Evolutionary conservation across 2,113 vertebrate species (phyloP).

Genomic region (Hemicordylus capensis): DNA sequence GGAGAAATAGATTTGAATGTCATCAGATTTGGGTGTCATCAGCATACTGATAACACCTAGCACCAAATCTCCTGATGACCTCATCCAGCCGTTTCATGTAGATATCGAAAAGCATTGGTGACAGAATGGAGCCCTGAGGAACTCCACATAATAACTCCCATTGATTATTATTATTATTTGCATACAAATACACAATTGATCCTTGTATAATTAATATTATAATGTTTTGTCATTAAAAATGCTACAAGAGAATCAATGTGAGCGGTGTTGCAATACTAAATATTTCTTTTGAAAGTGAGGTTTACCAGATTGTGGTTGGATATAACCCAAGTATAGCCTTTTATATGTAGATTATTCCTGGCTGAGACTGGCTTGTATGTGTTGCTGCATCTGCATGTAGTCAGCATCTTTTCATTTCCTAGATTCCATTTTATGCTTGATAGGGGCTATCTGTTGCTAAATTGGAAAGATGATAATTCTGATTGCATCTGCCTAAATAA

Average conservation of each 20-base stretch:
- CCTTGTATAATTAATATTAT: not conserved
- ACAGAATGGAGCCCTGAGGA: too few species aligned
- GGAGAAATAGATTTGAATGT: too few species aligned
- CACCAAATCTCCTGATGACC: too few species aligned
- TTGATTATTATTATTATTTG: too few species aligned
- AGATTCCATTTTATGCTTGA: not conserved
- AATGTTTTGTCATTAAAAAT: not conserved
- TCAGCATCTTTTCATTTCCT: conserved; percentile 16
- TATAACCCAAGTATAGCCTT: not conserved
- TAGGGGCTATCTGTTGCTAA: not conserved
- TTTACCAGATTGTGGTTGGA: not conserved
- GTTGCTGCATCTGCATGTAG: not conserved
- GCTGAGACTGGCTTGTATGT: not conserved
- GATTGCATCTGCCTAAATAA: conserved; percentile 46
- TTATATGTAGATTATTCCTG: not conserved
- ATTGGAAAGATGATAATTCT: conserved; percentile 31
- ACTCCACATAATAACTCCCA: too few species aligned
- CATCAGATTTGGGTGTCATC: too few species aligned
- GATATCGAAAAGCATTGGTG: too few species aligned
- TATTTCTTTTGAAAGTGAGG: not conserved
- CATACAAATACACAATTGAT: not conserved
- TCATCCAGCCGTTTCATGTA: too few species aligned
- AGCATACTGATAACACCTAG: too few species aligned
- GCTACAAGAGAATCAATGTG: not conserved
- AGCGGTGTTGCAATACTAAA: not conserved